Base-by-base conservation (phyloP, 2,888 invertebrate genomes). In the Nezara viridula region DNA sequence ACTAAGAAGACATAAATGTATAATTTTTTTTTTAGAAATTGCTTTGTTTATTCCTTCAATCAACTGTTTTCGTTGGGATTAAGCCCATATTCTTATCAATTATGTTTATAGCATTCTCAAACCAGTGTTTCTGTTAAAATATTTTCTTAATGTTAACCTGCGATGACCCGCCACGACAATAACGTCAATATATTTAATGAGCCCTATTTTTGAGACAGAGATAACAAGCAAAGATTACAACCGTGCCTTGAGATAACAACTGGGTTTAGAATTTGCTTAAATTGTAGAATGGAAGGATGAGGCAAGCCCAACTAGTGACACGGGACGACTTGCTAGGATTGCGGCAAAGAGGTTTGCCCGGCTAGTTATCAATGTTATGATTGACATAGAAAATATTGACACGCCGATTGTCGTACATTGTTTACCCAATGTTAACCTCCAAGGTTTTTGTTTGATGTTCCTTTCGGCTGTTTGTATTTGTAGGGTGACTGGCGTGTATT, bases 331-430 rank as follows among this genome's bases (percentile, higher is more conserved):
- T 73, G 44, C 47, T 47, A 86, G 86, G 55, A 50, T 86, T 55
- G 86, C 55, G 55, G 52, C 52, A 86, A 86, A 86, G 86, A 86
- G 86, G 86, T 55, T 55, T 86, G 52, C 40, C 50, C 10, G 60
- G 37, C 52, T 55, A 40, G 86, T 86, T 86, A 86, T 86, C 86
- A 55, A 86, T 88, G 88, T 88, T 88, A 88, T 66, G 88, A 88
- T 88, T 88, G 88, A 37, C 73, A 55, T 77, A 77, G 88, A 73
- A 55, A 88, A 88, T 88, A 88, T 88, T 88, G 88, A 88, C 88
- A 77, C n/a, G n/a, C 27, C 49, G 88, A 88, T 88, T 88, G 88
- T 88, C 40, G 86, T 55, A 86, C 86, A 86, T 86, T 40, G 86
- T 86, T 40, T 86, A 40, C 86, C 4, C 86, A 86, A 52, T 27